Percentiles rank a stretch among this genome's conserved stretches.
Conservation (phyloP, 2,888 invertebrate genomes). For the Eristalinus aeneus region DNA sequence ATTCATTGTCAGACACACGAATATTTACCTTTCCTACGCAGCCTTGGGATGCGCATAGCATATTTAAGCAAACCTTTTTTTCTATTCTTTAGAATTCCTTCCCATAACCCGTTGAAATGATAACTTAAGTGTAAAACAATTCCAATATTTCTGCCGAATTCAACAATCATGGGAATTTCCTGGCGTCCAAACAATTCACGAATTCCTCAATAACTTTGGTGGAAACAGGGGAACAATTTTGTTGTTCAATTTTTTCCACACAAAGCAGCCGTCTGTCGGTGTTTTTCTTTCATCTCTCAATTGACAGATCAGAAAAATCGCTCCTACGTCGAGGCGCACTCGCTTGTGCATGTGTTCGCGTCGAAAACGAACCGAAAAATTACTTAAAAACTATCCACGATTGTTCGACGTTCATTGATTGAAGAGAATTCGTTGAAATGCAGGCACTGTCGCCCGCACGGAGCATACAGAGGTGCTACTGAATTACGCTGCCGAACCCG, state of each 20-base stretch:
- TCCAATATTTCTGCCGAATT: neutral
- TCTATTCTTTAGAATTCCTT: neutral
- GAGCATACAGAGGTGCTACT: slow-evolving; percentile 41
- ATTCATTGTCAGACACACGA: neutral
- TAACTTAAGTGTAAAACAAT: neutral
- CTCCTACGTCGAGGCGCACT: neutral
- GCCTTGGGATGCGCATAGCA: slow-evolving; percentile 1
- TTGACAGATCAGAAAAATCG: neutral
- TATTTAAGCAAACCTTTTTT: neutral
- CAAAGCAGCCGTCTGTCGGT: slow-evolving; percentile 1
- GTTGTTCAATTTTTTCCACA: neutral
- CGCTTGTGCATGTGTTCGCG: neutral
- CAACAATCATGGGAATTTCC: slow-evolving; percentile 15
- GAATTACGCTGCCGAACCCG: slow-evolving; percentile 38
- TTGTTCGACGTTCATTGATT: slow-evolving; percentile 17
- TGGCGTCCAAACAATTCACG: slow-evolving; percentile 17
- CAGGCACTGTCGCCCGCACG: slow-evolving; percentile 47
- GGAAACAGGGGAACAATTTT: neutral
- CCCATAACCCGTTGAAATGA: neutral
- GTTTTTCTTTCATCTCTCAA: slow-evolving; percentile 9
- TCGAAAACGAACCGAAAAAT: neutral
- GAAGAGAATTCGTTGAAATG: slow-evolving; percentile 49
- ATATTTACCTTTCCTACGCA: neutral
- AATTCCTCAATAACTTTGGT: neutral
- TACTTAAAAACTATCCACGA: neutral